Percentiles rank a stretch among this genome's conserved stretches.
These are phyloP conservation scores for Cynodonichthys magdalenae DNA, from an alignment of 2,797 vertebrate genomes.

Conservation along the genomic window DNA sequence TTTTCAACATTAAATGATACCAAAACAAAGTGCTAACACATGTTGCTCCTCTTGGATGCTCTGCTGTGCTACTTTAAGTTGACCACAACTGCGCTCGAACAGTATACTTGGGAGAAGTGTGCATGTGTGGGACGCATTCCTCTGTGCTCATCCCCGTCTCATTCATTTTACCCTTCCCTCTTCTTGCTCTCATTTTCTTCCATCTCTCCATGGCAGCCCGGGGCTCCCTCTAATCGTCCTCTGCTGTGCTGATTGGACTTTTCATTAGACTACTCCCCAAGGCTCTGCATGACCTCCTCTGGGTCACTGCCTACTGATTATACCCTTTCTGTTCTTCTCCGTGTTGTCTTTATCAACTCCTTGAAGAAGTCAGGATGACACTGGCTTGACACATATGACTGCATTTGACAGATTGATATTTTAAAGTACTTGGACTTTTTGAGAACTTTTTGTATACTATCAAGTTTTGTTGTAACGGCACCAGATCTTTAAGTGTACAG, in stretches of 20 bases:
- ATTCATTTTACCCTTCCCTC: constrained; percentile 50
- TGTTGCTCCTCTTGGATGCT: constrained; percentile 47
- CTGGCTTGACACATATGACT: constrained; percentile 35
- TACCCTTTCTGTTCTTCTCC: constrained; percentile 48
- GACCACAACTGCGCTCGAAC: constrained; percentile 48
- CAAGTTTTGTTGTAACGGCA: constrained; percentile 7
- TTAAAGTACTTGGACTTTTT: constrained; percentile 13
- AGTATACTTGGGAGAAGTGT: constrained; percentile 26
- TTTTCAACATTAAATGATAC: constrained; percentile 42
- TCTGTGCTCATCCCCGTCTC: constrained; percentile 50
- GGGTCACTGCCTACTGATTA: constrained; percentile 82
- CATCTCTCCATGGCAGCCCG: constrained; percentile 69
- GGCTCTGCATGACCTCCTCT: constrained; percentile 74
- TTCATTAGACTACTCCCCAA: constrained; percentile 81
- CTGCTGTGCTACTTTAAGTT: constrained; percentile 42
- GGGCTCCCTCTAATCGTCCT: constrained; percentile 78
- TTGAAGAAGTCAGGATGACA: constrained; percentile 53
- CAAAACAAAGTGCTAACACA: constrained; percentile 62
- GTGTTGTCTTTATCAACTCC: constrained; percentile 51
- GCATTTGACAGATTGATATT: constrained; percentile 23
- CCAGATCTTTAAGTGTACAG: not conserved
- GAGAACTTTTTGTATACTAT: not conserved
- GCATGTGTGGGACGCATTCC: constrained; percentile 30
- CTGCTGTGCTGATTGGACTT: constrained; percentile 79
- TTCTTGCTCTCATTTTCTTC: constrained; percentile 52